Percentiles rank a stretch among this genome's conserved stretches.
phyloP scores from a whole-genome alignment of 1,140 invertebrate species.

The Himalopsyche phryganea region DNA sequence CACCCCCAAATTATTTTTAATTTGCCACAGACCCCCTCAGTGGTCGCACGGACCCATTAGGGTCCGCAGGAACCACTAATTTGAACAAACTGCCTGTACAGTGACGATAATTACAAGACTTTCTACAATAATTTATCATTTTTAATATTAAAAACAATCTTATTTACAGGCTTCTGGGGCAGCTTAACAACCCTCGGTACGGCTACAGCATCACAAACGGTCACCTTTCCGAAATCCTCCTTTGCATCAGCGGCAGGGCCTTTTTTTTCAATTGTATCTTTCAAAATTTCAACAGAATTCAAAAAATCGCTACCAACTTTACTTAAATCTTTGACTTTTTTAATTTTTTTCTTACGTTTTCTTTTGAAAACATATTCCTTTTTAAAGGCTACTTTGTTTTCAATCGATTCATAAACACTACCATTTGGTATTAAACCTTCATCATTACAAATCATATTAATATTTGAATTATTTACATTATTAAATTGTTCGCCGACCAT shows the following conservation, averaged over 20 bases:
- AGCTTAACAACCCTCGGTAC: conserved; percentile 18
- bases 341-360: conserved; percentile 11
- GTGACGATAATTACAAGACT: too few relatives aligned
- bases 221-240: conserved; percentile 5
- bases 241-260: neutral
- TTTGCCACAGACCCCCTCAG: too few relatives aligned
- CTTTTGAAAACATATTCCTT: conserved; percentile 28
- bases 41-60: too few relatives aligned
- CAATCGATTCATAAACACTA: too few relatives aligned
- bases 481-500: too few relatives aligned
- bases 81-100: too few relatives aligned
- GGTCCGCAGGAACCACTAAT: too few relatives aligned
- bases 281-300: neutral
- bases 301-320: neutral
- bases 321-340: neutral
- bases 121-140: conserved; percentile 1
- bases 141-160: conserved; percentile 28
- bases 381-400: conserved; percentile 1
- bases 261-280: neutral
- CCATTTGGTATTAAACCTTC: too few relatives aligned
- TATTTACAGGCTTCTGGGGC: conserved; percentile 14
- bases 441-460: too few relatives aligned
- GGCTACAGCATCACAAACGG: conserved; percentile 14
- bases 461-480: too few relatives aligned
- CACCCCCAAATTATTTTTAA: too few relatives aligned